phyloP scores from a whole-genome alignment of 2,888 invertebrate species.

The Drosophila longiperda region DNA sequence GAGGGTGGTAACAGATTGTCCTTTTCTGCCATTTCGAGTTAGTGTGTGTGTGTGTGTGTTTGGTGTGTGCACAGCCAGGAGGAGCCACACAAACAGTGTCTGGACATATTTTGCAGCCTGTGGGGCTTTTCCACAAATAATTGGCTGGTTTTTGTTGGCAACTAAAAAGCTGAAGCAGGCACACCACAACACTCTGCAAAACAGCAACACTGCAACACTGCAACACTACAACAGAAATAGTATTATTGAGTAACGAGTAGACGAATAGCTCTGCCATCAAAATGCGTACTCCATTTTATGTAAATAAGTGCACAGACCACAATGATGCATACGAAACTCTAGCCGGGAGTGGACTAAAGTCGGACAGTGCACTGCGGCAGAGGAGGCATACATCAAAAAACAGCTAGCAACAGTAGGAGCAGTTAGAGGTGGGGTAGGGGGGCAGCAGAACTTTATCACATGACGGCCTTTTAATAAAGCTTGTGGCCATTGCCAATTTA shows the following conservation, averaged over 20 bases:
- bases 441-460: conserved; percentile 29
- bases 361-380: conserved; percentile 21
- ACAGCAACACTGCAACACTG: neutral
- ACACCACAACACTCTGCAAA: neutral
- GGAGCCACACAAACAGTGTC: conserved; percentile 12
- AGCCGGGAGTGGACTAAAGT: conserved; percentile 38
- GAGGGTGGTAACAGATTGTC: neutral
- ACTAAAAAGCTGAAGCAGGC: conserved; percentile 13
- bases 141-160: conserved; percentile 62
- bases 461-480: conserved; percentile 55
- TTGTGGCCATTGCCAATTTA: conserved; percentile 31
- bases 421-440: neutral
- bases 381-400: conserved; percentile 2
- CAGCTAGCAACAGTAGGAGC: neutral
- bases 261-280: conserved; percentile 3
- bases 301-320: conserved; percentile 35
- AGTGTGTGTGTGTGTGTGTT: neutral
- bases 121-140: conserved; percentile 53
- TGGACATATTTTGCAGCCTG: conserved; percentile 22
- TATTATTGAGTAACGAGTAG: conserved; percentile 20
- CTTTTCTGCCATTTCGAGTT: conserved; percentile 22
- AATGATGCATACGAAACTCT: conserved; percentile 17
- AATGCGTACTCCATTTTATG: conserved; percentile 27
- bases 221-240: neutral
- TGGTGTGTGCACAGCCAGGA: conserved; percentile 1